phyloP scores from a whole-genome alignment of 2,888 invertebrate genomes.

The Cistogaster globosa region DNA sequence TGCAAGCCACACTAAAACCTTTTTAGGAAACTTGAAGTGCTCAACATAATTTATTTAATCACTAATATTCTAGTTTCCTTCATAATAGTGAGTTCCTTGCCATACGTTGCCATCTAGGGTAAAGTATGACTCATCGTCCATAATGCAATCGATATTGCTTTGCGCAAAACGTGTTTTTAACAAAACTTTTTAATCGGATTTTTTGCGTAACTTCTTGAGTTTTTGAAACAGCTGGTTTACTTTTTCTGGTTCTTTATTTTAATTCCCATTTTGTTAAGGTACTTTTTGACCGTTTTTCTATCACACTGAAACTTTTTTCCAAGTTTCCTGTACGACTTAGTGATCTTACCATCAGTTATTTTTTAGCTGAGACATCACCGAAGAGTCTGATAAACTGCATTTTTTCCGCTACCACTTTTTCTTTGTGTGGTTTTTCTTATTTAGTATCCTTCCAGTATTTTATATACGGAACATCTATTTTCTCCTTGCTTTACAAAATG shows the following conservation, averaged over 20 bases:
- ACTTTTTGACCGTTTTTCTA: slow-evolving; percentile 9
- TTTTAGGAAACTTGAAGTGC: slow-evolving; percentile 10
- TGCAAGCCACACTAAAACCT: slow-evolving; percentile 5
- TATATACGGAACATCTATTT: no score
- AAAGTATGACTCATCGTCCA: background rate
- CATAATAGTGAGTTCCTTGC: background rate
- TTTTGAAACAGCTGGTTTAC: no score
- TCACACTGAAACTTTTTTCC: slow-evolving; percentile 10
- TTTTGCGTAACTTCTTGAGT: slow-evolving; percentile 1
- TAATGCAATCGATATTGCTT: background rate
- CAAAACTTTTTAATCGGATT: slow-evolving; percentile 6
- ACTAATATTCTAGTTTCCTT: background rate
- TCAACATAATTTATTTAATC: no score
- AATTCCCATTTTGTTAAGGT: slow-evolving; percentile 5
- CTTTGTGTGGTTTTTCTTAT: no score
- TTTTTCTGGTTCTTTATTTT: background rate
- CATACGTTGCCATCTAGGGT: background rate
- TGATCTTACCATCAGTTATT: no score
- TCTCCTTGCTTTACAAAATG: no score
- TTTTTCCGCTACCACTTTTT: no score
- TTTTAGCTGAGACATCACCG: no score
- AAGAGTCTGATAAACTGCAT: no score
- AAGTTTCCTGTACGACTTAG: background rate
- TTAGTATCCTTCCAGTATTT: no score
- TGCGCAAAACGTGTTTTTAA: background rate